Conservation (phyloP, 2,888 invertebrate species). For the Pterostichus madidus region DNA sequence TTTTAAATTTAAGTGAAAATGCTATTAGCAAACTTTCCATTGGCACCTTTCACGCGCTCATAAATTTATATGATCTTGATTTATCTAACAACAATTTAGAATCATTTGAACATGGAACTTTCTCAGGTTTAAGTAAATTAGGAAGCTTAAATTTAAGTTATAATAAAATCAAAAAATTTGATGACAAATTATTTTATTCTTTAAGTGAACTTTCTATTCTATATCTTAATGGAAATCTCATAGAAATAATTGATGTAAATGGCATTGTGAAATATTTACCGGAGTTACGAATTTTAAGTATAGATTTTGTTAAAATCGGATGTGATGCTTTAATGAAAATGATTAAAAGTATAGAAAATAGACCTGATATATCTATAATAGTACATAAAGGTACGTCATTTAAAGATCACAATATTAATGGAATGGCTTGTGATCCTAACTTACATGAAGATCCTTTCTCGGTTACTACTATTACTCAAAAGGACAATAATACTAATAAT, state of each 20-base stretch:
- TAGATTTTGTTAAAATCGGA: conserved; percentile 19
- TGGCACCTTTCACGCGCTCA: neutral
- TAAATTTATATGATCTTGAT: conserved; percentile 80
- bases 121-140: conserved; percentile 81
- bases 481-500: neutral
- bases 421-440: neutral
- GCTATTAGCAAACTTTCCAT: neutral
- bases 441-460: neutral
- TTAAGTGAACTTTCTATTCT: conserved; percentile 58
- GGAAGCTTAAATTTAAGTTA: conserved; percentile 84
- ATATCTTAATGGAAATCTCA: conserved; percentile 47
- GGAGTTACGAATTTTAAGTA: conserved; percentile 19
- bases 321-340: conserved; percentile 1
- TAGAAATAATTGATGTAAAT: conserved; percentile 56
- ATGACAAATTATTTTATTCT: conserved; percentile 50
- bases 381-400: neutral
- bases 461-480: neutral
- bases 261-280: conserved; percentile 50
- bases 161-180: conserved; percentile 82
- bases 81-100: conserved; percentile 84
- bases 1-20: conserved; percentile 13
- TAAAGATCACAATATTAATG: conserved; percentile 4
- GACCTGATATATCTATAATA: neutral
- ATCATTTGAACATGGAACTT: conserved; percentile 81
- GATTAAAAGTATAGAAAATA: neutral